Evolutionary conservation across 2,888 invertebrate genomes (phyloP).

Genomic region (Meandrusa payeni): DNA sequence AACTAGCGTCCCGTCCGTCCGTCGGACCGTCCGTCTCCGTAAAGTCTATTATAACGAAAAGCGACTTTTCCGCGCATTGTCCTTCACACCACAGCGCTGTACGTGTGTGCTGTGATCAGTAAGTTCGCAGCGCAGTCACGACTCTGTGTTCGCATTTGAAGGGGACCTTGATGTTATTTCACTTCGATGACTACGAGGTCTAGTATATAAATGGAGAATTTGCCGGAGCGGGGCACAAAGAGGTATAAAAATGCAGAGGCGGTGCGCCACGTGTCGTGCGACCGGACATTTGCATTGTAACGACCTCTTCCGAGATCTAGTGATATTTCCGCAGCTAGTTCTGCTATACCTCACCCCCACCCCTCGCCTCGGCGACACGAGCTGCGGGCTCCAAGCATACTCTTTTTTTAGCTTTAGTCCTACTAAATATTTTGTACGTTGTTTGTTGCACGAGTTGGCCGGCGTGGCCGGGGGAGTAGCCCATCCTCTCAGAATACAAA

Average conservation of each 20-base stretch:
- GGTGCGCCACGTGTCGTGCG: neutral
- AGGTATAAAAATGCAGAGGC: constrained; percentile 16
- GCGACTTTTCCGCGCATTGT: no score
- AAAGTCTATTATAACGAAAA: no score
- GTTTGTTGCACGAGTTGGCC: no score
- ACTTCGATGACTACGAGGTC: neutral
- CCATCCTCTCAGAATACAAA: neutral
- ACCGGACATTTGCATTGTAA: constrained; percentile 14
- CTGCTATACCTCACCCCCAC: no score
- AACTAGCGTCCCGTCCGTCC: no score
- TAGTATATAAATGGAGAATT: constrained; percentile 8
- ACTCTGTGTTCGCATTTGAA: no score
- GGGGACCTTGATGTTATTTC: constrained; percentile 10
- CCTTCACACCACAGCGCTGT: no score
- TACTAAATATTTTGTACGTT: no score
- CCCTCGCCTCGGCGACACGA: neutral
- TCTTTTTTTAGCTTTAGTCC: no score
- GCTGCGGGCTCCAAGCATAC: neutral
- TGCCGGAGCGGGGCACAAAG: constrained; percentile 1
- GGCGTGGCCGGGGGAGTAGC: neutral
- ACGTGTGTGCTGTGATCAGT: no score
- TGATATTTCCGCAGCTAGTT: constrained; percentile 8
- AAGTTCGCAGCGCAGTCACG: no score
- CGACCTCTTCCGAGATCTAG: constrained; percentile 12
- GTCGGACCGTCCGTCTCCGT: no score